Percentiles rank a stretch among this genome's conserved stretches.
phyloP scores from a whole-genome alignment of 2,113 vertebrate genomes.

The Vimba vimba region DNA sequence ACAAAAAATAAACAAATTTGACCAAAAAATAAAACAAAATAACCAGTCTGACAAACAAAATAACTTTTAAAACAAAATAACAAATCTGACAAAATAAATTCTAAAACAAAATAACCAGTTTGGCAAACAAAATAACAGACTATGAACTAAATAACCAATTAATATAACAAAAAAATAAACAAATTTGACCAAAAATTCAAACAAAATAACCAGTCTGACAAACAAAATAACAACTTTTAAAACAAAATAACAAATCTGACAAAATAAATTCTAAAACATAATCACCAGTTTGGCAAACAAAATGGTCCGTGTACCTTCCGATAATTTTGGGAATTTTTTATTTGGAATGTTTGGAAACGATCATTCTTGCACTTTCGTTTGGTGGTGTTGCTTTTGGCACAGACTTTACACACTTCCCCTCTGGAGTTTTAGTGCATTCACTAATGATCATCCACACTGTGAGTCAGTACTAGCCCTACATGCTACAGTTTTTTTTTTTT shows the following conservation, averaged over 20 bases:
- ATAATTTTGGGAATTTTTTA: no score
- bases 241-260: background rate
- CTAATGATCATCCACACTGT: background rate
- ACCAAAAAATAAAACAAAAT: no score
- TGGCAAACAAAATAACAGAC: background rate
- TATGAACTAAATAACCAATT: background rate
- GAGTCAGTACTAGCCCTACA: background rate
- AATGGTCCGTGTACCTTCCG: no score
- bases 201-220: background rate
- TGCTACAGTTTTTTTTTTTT: background rate
- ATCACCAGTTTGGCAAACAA: background rate
- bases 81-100: background rate
- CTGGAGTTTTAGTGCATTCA: background rate
- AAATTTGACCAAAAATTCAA: background rate
- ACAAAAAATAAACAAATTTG: no score
- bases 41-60: no score
- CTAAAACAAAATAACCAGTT: background rate
- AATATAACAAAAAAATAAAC: background rate
- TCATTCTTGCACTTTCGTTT: background rate
- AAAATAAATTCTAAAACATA: background rate
- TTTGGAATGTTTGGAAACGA: background rate
- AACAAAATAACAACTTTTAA: background rate
- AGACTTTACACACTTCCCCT: background rate
- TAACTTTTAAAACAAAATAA: no score
- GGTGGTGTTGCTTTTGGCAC: background rate